Evolutionary conservation across 2,113 vertebrate genomes (phyloP).

Genomic region (Cebus imitator): DNA sequence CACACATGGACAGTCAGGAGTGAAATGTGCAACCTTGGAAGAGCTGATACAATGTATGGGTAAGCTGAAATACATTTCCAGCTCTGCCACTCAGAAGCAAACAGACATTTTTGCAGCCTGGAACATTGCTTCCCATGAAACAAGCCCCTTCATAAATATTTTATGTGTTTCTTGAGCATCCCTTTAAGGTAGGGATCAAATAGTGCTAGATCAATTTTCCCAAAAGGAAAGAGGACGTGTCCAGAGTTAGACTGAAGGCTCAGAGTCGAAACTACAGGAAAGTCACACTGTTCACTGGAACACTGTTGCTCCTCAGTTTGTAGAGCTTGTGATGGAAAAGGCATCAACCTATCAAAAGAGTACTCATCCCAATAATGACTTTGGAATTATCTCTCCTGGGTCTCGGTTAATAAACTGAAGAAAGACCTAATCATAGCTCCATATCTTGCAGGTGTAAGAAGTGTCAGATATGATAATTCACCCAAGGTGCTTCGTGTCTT

Average conservation of each 20-base stretch:
- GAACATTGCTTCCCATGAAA: background rate
- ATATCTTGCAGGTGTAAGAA: background rate
- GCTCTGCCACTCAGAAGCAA: background rate
- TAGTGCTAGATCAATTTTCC: conserved; percentile 33
- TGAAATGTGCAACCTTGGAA: background rate
- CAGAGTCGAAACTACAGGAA: background rate
- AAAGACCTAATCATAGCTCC: background rate
- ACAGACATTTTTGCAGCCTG: background rate
- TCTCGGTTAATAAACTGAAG: background rate
- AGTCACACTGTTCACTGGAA: background rate
- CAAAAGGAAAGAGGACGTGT: background rate
- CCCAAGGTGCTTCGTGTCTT: background rate
- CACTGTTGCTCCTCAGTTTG: background rate
- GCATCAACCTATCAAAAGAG: background rate
- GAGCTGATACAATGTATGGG: background rate
- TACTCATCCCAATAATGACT: background rate
- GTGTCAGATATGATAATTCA: background rate
- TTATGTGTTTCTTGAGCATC: conserved; percentile 13
- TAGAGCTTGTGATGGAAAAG: background rate
- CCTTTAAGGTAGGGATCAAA: background rate
- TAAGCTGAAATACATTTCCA: background rate
- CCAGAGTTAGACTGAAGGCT: background rate
- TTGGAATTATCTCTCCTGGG: background rate
- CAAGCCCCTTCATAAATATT: conserved; percentile 42
- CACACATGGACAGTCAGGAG: background rate